phyloP scores from a whole-genome alignment of 2,888 invertebrate species.

The Epiblema foenella region DNA sequence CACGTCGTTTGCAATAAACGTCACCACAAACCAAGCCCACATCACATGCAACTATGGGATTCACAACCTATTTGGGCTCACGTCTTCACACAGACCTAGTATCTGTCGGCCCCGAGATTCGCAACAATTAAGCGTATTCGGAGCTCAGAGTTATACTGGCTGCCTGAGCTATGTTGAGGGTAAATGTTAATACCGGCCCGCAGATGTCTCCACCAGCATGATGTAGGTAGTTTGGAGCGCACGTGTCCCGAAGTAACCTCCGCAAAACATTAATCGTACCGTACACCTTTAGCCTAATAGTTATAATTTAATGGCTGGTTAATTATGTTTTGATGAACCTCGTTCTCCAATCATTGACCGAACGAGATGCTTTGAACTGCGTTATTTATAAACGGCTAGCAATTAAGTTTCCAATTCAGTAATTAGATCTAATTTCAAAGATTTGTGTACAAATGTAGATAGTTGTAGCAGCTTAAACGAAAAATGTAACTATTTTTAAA shows the following conservation, averaged over 20 bases:
- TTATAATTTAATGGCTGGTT: constrained; percentile 4
- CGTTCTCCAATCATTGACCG: constrained; percentile 15
- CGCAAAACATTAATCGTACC: background rate
- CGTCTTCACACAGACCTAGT: background rate
- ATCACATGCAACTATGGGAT: constrained; percentile 25
- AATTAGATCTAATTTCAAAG: constrained; percentile 29
- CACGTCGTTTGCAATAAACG: constrained; percentile 22
- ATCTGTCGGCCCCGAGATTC: background rate
- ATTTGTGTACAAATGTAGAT: background rate
- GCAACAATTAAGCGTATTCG: background rate
- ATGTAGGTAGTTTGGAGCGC: background rate
- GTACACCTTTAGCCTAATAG: background rate
- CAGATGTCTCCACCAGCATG: constrained; percentile 21
- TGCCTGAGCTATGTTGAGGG: background rate
- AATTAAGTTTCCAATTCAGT: constrained; percentile 15
- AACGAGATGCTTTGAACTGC: constrained; percentile 5
- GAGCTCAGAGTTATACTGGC: background rate
- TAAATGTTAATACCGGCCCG: background rate
- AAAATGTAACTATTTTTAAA: too few relatives aligned
- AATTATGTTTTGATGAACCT: constrained; percentile 9
- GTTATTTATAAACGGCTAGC: constrained; percentile 19
- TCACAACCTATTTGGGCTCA: background rate
- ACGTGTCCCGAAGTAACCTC: constrained; percentile 1
- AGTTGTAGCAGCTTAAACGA: too few relatives aligned
- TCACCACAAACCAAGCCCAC: constrained; percentile 19